Conservation (phyloP, 2,888 invertebrate genomes). For the Reticulitermes lucifugus region DNA sequence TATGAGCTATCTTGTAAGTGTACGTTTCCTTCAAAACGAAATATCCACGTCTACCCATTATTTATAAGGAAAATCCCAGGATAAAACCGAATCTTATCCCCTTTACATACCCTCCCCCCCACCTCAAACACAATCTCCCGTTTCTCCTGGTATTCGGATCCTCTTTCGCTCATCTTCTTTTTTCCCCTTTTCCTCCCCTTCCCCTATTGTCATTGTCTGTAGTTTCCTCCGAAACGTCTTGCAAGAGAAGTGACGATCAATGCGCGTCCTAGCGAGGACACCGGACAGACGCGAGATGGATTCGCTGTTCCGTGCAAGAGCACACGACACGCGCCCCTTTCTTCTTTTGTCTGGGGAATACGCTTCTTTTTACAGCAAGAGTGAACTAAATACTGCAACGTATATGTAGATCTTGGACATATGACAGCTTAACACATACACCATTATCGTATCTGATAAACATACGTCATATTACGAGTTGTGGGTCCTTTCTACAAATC, state of each 20-base stretch:
- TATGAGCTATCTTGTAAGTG: no score
- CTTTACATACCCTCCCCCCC: no score
- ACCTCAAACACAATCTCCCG: no score
- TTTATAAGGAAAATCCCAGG: no score
- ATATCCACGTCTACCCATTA: no score
- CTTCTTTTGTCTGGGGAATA: slow-evolving; percentile 1
- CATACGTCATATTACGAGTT: no score
- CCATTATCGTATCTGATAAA: no score
- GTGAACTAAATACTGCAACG: not conserved
- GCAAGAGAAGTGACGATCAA: slow-evolving; percentile 28
- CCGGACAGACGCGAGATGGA: slow-evolving; percentile 31
- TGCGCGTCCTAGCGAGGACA: slow-evolving; percentile 40
- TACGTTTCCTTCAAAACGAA: no score
- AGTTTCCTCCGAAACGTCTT: slow-evolving; percentile 7
- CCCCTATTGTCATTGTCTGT: not conserved
- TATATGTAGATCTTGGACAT: no score
- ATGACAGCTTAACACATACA: no score
- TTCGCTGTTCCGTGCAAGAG: slow-evolving; percentile 30
- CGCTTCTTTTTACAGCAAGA: not conserved
- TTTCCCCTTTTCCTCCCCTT: not conserved
- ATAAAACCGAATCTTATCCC: no score
- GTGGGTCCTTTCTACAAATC: no score
- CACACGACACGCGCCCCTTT: not conserved
- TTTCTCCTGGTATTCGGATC: not conserved
- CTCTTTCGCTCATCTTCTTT: not conserved